phyloP scores from a whole-genome alignment of 2,113 vertebrate genomes.

The Dipodomys merriami region DNA sequence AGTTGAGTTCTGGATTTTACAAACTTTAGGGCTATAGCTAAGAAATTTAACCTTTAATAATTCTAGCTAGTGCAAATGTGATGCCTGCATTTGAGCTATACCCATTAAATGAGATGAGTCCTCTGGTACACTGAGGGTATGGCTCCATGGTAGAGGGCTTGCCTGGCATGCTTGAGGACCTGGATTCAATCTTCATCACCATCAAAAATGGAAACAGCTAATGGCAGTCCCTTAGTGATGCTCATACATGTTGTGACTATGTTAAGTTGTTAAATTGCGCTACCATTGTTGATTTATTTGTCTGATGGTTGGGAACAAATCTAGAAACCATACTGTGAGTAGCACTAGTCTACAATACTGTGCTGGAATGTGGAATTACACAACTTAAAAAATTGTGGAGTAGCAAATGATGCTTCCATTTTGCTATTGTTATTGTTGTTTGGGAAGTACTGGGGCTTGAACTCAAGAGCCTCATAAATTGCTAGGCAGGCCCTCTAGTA shows the following conservation, averaged over 20 bases:
- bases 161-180: too few relatives aligned
- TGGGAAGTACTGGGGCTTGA: too few relatives aligned
- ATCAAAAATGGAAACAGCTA: too few relatives aligned
- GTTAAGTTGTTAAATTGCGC: not conserved
- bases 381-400: slow-evolving; percentile 24
- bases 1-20: slow-evolving; percentile 38
- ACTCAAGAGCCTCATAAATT: too few relatives aligned
- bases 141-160: too few relatives aligned
- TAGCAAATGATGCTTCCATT: not conserved
- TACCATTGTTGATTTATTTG: not conserved
- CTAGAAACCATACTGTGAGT: not conserved
- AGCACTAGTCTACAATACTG: not conserved
- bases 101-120: not conserved
- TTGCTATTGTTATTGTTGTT: not conserved
- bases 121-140: too few relatives aligned
- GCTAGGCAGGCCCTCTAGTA: too few relatives aligned
- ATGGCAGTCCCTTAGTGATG: not conserved
- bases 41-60: not conserved
- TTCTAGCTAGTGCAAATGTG: not conserved
- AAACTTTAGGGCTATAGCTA: not conserved
- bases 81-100: not conserved
- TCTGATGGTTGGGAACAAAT: slow-evolving; percentile 29
- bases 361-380: slow-evolving; percentile 18
- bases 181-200: too few relatives aligned
- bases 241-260: not conserved